A percentile compares a stretch with the other conserved stretches of the same genome.
phyloP scores from a whole-genome alignment of 2,113 vertebrate species.

The Neotragus moschatus region DNA sequence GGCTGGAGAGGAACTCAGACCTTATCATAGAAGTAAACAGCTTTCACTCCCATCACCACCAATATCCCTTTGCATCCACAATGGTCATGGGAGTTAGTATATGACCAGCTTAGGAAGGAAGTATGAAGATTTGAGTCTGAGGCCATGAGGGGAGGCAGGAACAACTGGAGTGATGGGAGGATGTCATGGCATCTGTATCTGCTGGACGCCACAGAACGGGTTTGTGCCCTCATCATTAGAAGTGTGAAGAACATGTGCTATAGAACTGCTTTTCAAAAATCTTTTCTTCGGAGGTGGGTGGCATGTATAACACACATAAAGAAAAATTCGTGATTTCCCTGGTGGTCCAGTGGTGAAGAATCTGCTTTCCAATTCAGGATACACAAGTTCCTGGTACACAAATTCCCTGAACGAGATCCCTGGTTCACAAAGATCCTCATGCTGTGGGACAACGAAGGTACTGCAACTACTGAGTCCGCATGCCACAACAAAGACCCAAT shows the following conservation, averaged over 20 bases:
- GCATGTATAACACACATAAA: not conserved
- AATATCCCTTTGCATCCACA: too few relatives aligned
- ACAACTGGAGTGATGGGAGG: too few relatives aligned
- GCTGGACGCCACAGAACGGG: not conserved
- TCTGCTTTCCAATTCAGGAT: not conserved
- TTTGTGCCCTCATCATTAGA: not conserved
- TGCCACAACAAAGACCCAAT: not conserved
- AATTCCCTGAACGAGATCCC: too few relatives aligned
- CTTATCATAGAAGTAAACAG: not conserved
- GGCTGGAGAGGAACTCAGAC: not conserved
- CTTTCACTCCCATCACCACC: not conserved
- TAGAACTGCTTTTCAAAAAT: not conserved
- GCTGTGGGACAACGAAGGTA: rapidly evolving
- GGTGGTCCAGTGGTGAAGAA: not conserved
- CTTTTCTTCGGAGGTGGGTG: not conserved
- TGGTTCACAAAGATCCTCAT: not conserved
- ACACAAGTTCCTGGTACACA: too few relatives aligned
- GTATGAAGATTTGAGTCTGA: not conserved
- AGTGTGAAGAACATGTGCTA: not conserved
- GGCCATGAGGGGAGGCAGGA: not conserved
- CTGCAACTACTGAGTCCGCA: not conserved
- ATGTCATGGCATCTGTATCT: not conserved
- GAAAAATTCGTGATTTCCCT: not conserved
- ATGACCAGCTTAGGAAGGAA: not conserved
- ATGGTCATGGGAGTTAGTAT: not conserved